Evolutionary conservation across 2,888 invertebrate genomes (phyloP).

Genomic region (Eristalis pertinax): DNA sequence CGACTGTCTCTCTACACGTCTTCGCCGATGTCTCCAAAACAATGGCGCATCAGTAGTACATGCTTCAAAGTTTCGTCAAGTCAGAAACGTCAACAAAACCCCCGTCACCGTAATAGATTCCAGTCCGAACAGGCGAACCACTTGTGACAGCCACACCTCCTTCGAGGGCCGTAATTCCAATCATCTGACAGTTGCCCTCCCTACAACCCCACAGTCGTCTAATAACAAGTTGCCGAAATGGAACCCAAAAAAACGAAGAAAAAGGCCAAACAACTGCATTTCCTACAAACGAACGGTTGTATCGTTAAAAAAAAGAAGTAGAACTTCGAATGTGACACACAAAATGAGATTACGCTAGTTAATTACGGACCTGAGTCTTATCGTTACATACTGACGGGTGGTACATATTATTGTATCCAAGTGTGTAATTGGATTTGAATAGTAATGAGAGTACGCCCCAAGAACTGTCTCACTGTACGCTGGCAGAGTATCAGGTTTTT

Average conservation of each 20-base stretch:
- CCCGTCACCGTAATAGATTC: no score
- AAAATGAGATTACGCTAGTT: neutral
- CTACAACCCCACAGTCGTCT: neutral
- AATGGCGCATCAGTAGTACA: neutral
- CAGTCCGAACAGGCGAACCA: no score
- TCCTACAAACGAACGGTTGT: neutral
- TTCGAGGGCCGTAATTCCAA: no score
- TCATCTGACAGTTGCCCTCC: neutral
- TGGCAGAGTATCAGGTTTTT: neutral
- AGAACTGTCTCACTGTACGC: neutral
- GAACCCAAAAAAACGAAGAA: neutral
- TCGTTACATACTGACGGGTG: neutral
- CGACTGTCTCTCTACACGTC: no score
- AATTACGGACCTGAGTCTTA: neutral
- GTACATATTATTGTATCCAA: neutral
- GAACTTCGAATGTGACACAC: neutral
- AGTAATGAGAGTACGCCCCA: neutral
- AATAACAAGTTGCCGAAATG: neutral
- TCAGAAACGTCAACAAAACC: no score
- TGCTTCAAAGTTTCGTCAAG: no score
- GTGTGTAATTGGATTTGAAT: neutral
- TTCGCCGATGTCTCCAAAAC: neutral
- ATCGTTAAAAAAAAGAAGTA: neutral
- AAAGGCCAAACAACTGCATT: neutral
- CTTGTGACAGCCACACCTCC: no score